Conservation (phyloP, 2,797 vertebrate genomes). For the Carduelis carduelis region DNA sequence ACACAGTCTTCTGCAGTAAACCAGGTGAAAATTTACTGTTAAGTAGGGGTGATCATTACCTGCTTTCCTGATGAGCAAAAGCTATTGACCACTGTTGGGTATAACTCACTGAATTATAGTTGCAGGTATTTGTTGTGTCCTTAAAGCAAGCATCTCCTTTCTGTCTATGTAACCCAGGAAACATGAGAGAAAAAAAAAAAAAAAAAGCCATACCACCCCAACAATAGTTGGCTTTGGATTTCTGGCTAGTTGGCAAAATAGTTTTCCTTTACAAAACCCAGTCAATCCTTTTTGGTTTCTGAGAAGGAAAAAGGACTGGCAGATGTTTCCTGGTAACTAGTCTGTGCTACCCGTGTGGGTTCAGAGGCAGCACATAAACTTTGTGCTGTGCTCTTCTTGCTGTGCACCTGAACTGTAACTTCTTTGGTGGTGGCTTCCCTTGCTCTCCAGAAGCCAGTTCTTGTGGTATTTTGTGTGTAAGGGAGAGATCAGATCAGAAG, state of each 20-base stretch:
- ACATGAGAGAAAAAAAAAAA: rapidly evolving
- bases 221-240: neutral
- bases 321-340: neutral
- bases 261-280: neutral
- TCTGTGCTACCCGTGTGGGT: neutral
- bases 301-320: neutral
- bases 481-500: neutral
- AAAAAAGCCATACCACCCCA: neutral
- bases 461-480: neutral
- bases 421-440: neutral
- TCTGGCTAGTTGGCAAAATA: neutral
- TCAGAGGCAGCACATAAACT: neutral
- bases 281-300: neutral
- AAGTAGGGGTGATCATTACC: neutral
- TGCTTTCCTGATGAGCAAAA: neutral
- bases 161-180: neutral
- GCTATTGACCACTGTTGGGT: neutral
- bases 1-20: neutral
- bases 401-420: neutral
- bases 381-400: neutral
- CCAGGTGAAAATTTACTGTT: neutral
- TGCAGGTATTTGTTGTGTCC: neutral
- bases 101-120: neutral
- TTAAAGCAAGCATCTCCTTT: neutral
- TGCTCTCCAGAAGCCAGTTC: neutral